A percentile compares a stretch with the other conserved stretches of the same genome.
Evolutionary conservation across 2,113 vertebrate species (phyloP).

Genomic region (Porphyrio hochstetteri): DNA sequence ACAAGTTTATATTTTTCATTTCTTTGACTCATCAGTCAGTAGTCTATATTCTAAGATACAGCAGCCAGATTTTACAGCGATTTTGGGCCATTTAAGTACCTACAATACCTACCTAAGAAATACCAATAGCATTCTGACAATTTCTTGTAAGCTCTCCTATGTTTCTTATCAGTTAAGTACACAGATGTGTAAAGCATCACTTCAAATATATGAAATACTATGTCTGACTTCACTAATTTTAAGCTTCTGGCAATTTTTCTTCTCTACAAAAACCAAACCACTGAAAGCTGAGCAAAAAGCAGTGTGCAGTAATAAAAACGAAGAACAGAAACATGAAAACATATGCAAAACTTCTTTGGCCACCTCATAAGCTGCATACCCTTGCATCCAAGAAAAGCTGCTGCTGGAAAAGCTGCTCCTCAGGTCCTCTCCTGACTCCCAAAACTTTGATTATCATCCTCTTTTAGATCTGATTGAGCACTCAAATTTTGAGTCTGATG

Average conservation of each 20-base stretch:
- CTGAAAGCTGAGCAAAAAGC: neutral
- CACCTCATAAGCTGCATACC: neutral
- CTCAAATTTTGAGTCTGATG: neutral
- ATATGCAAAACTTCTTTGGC: neutral
- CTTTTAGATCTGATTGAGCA: neutral
- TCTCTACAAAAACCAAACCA: neutral
- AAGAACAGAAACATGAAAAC: neutral
- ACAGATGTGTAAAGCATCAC: neutral
- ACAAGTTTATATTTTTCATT: neutral
- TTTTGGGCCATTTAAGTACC: neutral
- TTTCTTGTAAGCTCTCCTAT: neutral
- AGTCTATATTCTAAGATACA: neutral
- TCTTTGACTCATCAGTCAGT: neutral
- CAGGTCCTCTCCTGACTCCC: neutral
- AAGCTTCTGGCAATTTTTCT: neutral
- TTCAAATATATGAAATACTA: neutral
- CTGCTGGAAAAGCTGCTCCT: neutral
- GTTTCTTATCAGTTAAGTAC: neutral
- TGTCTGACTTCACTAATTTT: neutral
- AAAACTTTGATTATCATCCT: neutral
- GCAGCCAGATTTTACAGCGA: neutral
- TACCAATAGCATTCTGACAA: neutral
- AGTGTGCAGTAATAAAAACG: neutral
- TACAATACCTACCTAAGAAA: neutral
- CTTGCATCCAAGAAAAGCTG: neutral